Evolutionary conservation across 2,888 invertebrate species (phyloP), one percentile per base, ranked within the genome.

Genomic region (Phrixothrix hirtus): DNA sequence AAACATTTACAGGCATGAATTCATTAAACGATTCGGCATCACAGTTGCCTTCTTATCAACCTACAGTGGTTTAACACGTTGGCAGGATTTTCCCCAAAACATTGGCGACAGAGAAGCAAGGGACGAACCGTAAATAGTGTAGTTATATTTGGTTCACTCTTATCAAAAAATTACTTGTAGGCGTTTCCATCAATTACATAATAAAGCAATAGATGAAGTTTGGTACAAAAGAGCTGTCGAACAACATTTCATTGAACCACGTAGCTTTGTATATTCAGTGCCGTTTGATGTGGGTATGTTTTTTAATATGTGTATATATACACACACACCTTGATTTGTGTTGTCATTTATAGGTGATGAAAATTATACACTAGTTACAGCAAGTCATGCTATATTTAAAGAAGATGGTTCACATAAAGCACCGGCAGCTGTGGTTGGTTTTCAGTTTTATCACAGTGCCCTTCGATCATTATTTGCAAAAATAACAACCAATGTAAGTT

Each of bases 191-290:
- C 83, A 85, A 57, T 79, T 84, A 42, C 87, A 89, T 75, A 85
- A 86, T 2, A 81, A 83, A 36, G 87, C 93, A 1, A 92, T 90
- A 36, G 92, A 94, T 70, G 93, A 94, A 73, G 82, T 89, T 11
- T 94, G 92, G 92, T 94, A 94, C 72, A 86, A 86, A 56, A 82
- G 92, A 9, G 92, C 94, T 0, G 92, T 94, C 0, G 92, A 93
- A 62, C 91, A 92, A 65, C 86, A 92, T 75, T 87, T 87, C 68
- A 78, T 87, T 9, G 82, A 91, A 59, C 83, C 87, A 0, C 82
- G 86, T 17, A 89, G 89, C 65, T 93, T 90, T 71, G 89, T 94
- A 0, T 93, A 89, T 74, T 86, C 88, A 1, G 85, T 89, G 32
- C 87, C 88, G 13, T 84, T 86, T 67, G 84, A 87, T 71, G 78